Percentiles rank a stretch among this genome's conserved stretches.
Evolutionary conservation across 1,140 invertebrate genomes (phyloP).

Genomic region (Eubasilissa regina): DNA sequence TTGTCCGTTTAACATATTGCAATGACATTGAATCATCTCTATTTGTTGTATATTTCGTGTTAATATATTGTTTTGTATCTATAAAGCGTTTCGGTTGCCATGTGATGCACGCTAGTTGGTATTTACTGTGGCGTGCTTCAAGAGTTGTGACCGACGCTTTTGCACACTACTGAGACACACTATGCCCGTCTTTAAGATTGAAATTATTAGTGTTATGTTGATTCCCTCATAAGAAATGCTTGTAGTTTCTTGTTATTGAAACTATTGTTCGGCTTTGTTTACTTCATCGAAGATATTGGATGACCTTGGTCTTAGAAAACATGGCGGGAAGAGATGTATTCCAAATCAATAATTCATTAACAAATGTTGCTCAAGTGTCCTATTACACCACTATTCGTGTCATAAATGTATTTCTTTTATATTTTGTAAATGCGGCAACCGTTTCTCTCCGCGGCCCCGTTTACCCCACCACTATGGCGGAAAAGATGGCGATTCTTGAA

Average conservation of each 20-base stretch:
- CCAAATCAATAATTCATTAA: constrained; percentile 52
- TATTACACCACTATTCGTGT: neutral
- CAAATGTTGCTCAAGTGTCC: neutral
- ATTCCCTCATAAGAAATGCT: neutral
- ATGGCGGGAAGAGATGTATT: constrained; percentile 54
- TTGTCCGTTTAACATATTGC: neutral
- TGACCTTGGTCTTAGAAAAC: constrained; percentile 55
- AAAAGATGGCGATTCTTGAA: constrained; percentile 34
- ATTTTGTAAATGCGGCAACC: neutral
- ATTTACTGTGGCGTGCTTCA: constrained; percentile 49
- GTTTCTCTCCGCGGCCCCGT: constrained; percentile 7
- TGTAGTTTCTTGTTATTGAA: neutral
- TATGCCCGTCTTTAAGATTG: neutral
- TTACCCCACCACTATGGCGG: neutral
- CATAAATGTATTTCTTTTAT: neutral
- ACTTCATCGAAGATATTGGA: constrained; percentile 42
- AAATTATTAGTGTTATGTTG: neutral
- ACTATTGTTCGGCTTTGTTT: constrained; percentile 45
- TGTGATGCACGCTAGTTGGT: constrained; percentile 46
- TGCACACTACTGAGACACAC: neutral
- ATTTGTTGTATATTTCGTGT: neutral
- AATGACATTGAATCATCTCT: neutral
- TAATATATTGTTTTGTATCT: constrained; percentile 41
- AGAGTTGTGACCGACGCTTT: constrained; percentile 17
- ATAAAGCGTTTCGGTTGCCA: constrained; percentile 43